phyloP scores from a whole-genome alignment of 2,888 invertebrate species.

The Lochmaea crataegi region DNA sequence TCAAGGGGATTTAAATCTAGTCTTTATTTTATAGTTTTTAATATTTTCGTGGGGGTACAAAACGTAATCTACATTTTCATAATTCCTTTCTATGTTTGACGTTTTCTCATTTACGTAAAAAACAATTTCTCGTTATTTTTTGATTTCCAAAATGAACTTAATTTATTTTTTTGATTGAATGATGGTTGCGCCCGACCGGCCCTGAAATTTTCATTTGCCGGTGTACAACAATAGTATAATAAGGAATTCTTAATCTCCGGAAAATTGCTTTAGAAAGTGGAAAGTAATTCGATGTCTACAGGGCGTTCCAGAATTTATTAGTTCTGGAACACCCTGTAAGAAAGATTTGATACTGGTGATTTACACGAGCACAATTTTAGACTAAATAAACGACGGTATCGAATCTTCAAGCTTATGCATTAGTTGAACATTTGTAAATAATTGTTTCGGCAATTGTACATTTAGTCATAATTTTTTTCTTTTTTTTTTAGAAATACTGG shows the following conservation, averaged over 20 bases:
- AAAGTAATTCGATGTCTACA: conserved; percentile 13
- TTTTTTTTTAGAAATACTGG: conserved; percentile 47
- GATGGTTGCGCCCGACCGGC: not conserved
- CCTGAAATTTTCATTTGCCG: conserved; percentile 15
- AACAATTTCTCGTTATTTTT: not conserved
- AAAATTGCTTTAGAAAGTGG: conserved; percentile 26
- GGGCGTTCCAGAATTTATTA: conserved; percentile 14
- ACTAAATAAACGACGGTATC: conserved; percentile 41
- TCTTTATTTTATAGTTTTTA: conserved; percentile 26
- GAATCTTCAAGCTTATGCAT: conserved; percentile 43
- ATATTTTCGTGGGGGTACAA: conserved; percentile 7
- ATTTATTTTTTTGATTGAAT: not conserved
- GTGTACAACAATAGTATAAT: conserved; percentile 12
- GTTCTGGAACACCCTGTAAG: conserved; percentile 3
- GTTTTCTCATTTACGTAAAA: not conserved
- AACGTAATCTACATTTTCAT: not conserved
- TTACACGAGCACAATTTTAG: conserved; percentile 39
- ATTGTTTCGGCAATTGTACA: conserved; percentile 52
- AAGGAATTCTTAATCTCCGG: conserved; percentile 13
- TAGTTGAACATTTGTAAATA: conserved; percentile 52
- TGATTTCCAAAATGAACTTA: not conserved
- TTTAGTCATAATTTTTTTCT: conserved; percentile 46
- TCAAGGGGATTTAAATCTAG: conserved; percentile 17
- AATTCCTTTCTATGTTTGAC: not conserved
- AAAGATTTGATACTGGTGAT: conserved; percentile 42